Base-by-base conservation (phyloP, 2,888 invertebrate genomes). In the Bombylius discolor region DNA sequence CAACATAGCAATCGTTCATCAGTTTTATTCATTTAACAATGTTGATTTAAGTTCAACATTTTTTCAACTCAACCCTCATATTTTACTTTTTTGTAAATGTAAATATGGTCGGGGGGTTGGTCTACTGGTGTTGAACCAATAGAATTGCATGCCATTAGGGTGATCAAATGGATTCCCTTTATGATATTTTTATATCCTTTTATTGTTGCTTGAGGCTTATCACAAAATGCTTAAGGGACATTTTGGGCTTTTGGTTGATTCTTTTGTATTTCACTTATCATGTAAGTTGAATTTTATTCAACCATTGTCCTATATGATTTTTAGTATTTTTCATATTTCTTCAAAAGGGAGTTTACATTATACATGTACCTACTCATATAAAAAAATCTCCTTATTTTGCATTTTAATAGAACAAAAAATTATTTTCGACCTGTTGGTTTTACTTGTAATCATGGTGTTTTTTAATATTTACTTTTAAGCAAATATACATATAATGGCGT, bases 91-190 rank as follows among this genome's bases (percentile, higher is more conserved):
- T 23, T 39, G 39, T 44, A 5, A 3, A 44, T 5, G 5, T 31
- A 14, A 33, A 50, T 33, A 51, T 51, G 68, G 69, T 69, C 68
- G 56, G 64, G 67, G 70, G 70, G 70, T 69, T 67, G 70, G 64
- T 66, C 66, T 59, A 48, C 53, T 51, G 55, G 42, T 60, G 58
- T 58, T 59, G 47, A 59, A 63, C 63, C 63, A 63, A 63, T 63
- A 48, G 62, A 54, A 61, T 58, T 59, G 51, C 58, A 57, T 55
- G 56, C 53, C 55, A 47, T 59, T 56, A 60, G 52, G 60, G 61
- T 64, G 67, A 68, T 67, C 67, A 66, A 67, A 65, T 61, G 58
- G 62, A 63, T 65, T 65, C 62, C 51, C 47, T 11, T 51, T 55
- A 42, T 55, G 34, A 36, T 36, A 36, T 36, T 36, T 9, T 8